phyloP scores from a whole-genome alignment of 1,140 invertebrate species.

The Drosophila kohkoa region DNA sequence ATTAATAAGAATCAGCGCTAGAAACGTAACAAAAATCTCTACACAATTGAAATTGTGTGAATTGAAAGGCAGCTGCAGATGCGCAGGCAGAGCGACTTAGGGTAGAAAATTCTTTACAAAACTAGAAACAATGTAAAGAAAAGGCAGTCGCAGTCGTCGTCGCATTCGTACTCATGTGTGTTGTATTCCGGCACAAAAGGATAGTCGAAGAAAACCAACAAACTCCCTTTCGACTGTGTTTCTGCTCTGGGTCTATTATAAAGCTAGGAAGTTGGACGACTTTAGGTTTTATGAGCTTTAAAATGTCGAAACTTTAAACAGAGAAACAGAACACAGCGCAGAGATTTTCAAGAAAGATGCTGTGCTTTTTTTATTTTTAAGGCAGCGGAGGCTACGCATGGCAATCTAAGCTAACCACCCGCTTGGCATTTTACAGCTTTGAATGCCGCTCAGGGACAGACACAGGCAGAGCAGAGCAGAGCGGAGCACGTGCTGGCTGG shows the following conservation, averaged over 20 bases:
- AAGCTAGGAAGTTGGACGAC: slow-evolving; percentile 27
- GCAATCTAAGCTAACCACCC: slow-evolving; percentile 41
- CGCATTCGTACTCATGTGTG: slow-evolving; percentile 1
- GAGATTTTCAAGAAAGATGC: slow-evolving; percentile 28
- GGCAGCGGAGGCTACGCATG: slow-evolving; percentile 8
- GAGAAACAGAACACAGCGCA: background rate
- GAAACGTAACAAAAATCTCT: background rate
- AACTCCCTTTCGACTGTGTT: slow-evolving; percentile 16
- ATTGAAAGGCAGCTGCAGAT: slow-evolving; percentile 41
- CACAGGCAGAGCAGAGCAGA: too few relatives aligned
- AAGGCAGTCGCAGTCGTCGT: slow-evolving; percentile 3
- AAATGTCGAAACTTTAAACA: slow-evolving; percentile 37
- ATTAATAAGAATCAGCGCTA: slow-evolving; percentile 30
- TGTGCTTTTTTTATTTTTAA: background rate
- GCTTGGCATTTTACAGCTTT: slow-evolving; percentile 62
- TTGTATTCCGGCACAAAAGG: slow-evolving; percentile 11
- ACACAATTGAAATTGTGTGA: slow-evolving; percentile 38
- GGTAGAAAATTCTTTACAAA: slow-evolving; percentile 40
- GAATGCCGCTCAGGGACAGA: slow-evolving; percentile 59
- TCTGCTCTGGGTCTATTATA: slow-evolving; percentile 11
- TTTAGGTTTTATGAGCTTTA: slow-evolving; percentile 45
- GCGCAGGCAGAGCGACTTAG: background rate
- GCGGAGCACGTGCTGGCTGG: slow-evolving; percentile 61
- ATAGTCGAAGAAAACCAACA: slow-evolving; percentile 5
- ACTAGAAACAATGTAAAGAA: slow-evolving; percentile 38